A percentile compares a stretch with the other conserved stretches of the same genome.
These are phyloP conservation scores for Autographa pulchrina DNA, from an alignment of 2,888 invertebrate species.

Conservation along the genomic window DNA sequence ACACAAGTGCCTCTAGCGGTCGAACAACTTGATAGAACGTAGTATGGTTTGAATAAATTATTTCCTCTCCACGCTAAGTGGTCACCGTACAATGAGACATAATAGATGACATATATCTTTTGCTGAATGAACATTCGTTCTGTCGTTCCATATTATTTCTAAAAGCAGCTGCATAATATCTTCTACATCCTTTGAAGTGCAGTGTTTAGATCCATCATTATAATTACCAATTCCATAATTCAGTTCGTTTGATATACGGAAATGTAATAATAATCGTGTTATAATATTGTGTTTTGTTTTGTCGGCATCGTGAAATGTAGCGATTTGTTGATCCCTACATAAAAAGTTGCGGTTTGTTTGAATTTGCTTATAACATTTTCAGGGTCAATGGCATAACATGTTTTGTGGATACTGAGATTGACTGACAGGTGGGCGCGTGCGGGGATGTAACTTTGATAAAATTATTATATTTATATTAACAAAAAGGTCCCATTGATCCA, in stretches of 20 bases:
- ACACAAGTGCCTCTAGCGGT: constrained; percentile 29
- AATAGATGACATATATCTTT: constrained; percentile 84
- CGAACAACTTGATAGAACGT: constrained; percentile 58
- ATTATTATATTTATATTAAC: neutral
- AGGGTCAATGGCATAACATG: constrained; percentile 10
- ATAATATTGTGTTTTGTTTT: constrained; percentile 42
- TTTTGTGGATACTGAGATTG: constrained; percentile 9
- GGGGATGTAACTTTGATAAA: constrained; percentile 8
- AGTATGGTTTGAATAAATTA: constrained; percentile 82
- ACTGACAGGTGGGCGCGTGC: neutral
- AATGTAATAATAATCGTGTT: constrained; percentile 54
- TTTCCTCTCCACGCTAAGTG: constrained; percentile 84
- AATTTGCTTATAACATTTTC: constrained; percentile 38
- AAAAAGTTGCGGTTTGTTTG: constrained; percentile 33
- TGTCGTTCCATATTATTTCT: constrained; percentile 72
- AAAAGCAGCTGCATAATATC: constrained; percentile 52
- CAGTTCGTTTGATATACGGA: constrained; percentile 53
- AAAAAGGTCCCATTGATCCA: constrained; percentile 2
- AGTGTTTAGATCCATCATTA: constrained; percentile 67
- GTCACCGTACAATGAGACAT: constrained; percentile 81
- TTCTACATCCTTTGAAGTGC: constrained; percentile 71
- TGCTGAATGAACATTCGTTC: constrained; percentile 74
- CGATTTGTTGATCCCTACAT: constrained; percentile 40
- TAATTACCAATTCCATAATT: constrained; percentile 65
- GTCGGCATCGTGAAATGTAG: constrained; percentile 34